phyloP scores from a whole-genome alignment of 1,140 invertebrate species.

The Pogonomyrmex barbatus region DNA sequence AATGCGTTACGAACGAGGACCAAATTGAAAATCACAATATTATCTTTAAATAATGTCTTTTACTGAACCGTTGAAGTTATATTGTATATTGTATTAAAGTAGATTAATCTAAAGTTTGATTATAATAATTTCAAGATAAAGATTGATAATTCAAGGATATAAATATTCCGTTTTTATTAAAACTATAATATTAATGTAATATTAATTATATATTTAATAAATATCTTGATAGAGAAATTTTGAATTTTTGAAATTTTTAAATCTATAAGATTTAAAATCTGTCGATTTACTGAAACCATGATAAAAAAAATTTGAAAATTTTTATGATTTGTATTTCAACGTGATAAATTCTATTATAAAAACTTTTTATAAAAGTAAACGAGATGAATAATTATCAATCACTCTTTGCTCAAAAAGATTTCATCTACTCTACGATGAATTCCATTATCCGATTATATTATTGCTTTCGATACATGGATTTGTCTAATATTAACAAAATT shows the following conservation, averaged over 20 bases:
- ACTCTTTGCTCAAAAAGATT: background rate
- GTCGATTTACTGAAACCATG: background rate
- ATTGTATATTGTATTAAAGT: background rate
- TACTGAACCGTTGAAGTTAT: background rate
- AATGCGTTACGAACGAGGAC: too few relatives aligned
- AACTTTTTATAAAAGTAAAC: background rate
- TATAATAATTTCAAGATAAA: background rate
- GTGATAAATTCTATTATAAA: background rate
- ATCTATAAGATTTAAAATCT: too few relatives aligned
- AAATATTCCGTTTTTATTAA: background rate
- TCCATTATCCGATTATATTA: background rate
- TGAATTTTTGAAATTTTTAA: background rate
- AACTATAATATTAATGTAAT: background rate
- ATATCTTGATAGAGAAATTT: background rate
- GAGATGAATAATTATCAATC: background rate
- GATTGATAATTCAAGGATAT: background rate
- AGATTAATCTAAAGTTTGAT: background rate
- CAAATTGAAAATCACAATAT: too few relatives aligned
- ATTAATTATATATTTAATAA: background rate
- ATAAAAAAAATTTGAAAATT: background rate
- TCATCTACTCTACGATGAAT: background rate
- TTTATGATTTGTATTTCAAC: background rate
- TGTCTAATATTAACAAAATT: background rate
- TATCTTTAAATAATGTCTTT: too few relatives aligned
- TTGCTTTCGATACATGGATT: background rate